phyloP scores from a whole-genome alignment of 2,113 vertebrate species.

The Sphaerodactylus townsendi region DNA sequence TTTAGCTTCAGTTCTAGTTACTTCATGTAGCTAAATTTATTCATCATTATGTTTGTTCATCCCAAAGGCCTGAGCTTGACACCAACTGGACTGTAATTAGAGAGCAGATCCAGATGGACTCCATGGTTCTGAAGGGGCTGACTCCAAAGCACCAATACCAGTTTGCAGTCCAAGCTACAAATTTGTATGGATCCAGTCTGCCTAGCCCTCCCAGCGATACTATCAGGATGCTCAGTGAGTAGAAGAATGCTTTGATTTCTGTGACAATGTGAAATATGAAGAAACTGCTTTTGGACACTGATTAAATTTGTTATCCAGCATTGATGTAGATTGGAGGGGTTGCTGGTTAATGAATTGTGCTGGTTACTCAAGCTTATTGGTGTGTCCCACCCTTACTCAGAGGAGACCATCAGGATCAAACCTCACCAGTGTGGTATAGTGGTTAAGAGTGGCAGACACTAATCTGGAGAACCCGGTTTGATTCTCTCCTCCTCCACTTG shows the following conservation, averaged over 20 bases:
- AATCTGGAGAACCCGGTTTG: too few relatives aligned
- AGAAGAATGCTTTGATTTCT: not conserved
- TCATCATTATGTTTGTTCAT: conserved; percentile 46
- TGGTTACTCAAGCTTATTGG: too few relatives aligned
- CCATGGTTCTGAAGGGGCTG: conserved; percentile 92
- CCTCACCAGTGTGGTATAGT: too few relatives aligned
- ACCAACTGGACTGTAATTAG: conserved; percentile 88
- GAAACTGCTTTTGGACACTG: not conserved
- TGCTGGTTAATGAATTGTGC: too few relatives aligned
- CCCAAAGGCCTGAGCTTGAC: conserved; percentile 88
- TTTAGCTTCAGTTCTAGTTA: not conserved
- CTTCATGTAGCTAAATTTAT: conserved; percentile 13
- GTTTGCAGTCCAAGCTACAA: conserved; percentile 87
- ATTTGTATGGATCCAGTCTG: conserved; percentile 81
- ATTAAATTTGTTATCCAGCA: not conserved
- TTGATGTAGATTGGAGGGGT: too few relatives aligned
- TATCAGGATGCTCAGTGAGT: conserved; percentile 85
- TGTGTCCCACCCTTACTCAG: too few relatives aligned
- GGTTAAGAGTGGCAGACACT: too few relatives aligned
- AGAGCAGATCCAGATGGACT: conserved; percentile 87
- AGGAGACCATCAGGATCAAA: too few relatives aligned
- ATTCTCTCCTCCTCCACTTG: too few relatives aligned
- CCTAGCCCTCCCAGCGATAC: conserved; percentile 80
- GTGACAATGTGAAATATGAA: not conserved
- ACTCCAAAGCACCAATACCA: conserved; percentile 87